Evolutionary conservation across 2,888 invertebrate genomes (phyloP).

Genomic region (Mactromeris polynyma): DNA sequence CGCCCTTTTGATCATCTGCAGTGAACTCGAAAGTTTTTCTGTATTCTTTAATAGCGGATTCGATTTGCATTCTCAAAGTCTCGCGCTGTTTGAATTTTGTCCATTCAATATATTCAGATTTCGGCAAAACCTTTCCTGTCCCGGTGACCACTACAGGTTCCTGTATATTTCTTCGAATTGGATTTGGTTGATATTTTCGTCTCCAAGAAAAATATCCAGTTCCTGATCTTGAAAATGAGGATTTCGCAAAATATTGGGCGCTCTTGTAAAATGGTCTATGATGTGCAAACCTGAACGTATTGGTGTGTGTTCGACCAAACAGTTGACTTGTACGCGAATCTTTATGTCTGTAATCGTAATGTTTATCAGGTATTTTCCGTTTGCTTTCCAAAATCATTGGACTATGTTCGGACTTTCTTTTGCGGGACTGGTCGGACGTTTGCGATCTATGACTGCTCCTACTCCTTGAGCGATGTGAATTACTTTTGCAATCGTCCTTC

Average conservation of each 20-base stretch:
- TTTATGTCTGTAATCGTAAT: neutral
- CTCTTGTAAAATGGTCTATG: neutral
- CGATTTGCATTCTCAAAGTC: conserved; percentile 44
- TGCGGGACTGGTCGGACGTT: neutral
- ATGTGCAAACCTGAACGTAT: neutral
- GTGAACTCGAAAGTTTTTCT: conserved; percentile 52
- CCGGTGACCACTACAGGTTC: conserved; percentile 9
- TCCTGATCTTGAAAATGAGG: conserved; percentile 32
- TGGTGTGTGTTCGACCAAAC: neutral
- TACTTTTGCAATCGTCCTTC: neutral
- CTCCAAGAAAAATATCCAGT: conserved; percentile 52
- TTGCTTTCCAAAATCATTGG: neutral
- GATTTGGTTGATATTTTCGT: conserved; percentile 44
- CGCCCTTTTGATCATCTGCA: conserved; percentile 40
- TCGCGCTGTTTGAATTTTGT: conserved; percentile 54
- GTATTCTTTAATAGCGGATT: conserved; percentile 52
- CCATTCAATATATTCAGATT: conserved; percentile 43
- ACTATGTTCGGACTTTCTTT: neutral
- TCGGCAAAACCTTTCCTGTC: conserved; percentile 25
- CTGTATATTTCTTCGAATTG: neutral
- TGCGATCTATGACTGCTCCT: conserved; percentile 30
- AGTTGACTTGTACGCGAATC: neutral
- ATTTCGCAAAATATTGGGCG: neutral
- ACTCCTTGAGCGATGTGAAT: conserved; percentile 24
- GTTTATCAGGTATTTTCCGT: neutral